Evolutionary conservation across 2,888 invertebrate species (phyloP), one percentile per base, ranked within the genome.

Genomic region (Chironomus riparius): DNA sequence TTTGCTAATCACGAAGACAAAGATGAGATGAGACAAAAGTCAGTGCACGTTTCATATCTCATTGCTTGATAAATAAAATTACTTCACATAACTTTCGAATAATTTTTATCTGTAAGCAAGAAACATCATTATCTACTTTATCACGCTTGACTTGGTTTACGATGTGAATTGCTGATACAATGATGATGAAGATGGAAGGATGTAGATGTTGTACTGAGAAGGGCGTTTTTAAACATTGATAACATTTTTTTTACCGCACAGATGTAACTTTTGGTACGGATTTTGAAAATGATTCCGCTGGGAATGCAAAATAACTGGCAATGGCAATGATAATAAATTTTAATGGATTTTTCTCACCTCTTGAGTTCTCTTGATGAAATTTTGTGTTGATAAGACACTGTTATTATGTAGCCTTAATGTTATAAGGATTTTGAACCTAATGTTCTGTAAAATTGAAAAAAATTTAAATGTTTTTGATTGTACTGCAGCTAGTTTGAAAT

Each of bases 61-160:
- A 56, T 56, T 56, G 56, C 18, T 56, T 15, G 50, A 56, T 71
- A 56, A 71, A 71, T 71, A 56, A 71, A 71, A 56, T 71, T 71
- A 70, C 18, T 70, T 13, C 15, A 47, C 70, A 24, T 22, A 50
- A 71, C 47, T 56, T 18, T 15, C 56, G 18, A 18, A 56, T 56
- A 56, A 56, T 56, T 56, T 56, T 38, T 38, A 1, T 56, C 15
- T 56, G 56, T 7, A 56, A 56, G 56, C 56, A 56, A 15, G 5
- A 56, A 71, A 71, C 71, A 71, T 71, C 71, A 56, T 71, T 71
- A 71, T 71, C 56, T 71, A 56, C 71, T 71, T 70, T 56, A 71
- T 28, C 22, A 50, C 22, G 22, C 56, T 56, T 38, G 38, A 38
- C 15, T 65, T 71, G 71, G 56, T 71, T 71, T 50, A 71, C 71